Evolutionary conservation across 2,113 vertebrate genomes (phyloP), one percentile per base, ranked within the genome.

Genomic region (Platysternon megacephalum): DNA sequence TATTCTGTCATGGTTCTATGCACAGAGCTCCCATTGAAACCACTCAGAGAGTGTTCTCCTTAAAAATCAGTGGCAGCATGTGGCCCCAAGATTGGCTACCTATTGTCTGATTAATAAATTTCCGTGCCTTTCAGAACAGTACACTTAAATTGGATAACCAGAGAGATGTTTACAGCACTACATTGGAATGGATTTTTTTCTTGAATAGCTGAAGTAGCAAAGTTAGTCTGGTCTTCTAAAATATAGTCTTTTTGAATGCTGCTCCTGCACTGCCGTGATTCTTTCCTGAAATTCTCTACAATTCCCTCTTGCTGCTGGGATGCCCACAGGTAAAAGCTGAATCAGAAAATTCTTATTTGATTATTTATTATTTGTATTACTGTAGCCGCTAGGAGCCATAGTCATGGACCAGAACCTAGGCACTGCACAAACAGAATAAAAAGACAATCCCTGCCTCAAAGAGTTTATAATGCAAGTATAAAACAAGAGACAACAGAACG

Each of bases 241-340:
- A 87, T 88, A 79, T 3, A 83, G 42, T 5, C 46, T 55, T 90
- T 96, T 94, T 94, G 90, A 97, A 93, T 89, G 94, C 52, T 88
- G 26, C 98, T 98, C 97, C 96, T 95, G 89, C 83, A 83, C 35
- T 80, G 56, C 24, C 55, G 58, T 32, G 53, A 96, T 96, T 98
- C 82, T 94, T 98, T 93, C 86, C 79, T 82, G 55, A 51, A 9
- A 76, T 21, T 72, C 79, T 93, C 96, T 94, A 91, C 81, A 96
- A 79, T 97, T 97, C 97, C 91, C 88, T 95, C 92, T 92, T 95
- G 88, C 78, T 96, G 80, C 82, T 96, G 95, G 90, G 91, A 96
- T 93, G 26, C 76, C 94, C 74, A 65, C 86, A 97, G 93, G 79
- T 96, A 95, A 91, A 86, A 89, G 2, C 29, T 55, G 44, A 97